Evolutionary conservation across 2,888 invertebrate genomes (phyloP), one percentile per base, ranked within the genome.

Genomic region (Meganola albula): DNA sequence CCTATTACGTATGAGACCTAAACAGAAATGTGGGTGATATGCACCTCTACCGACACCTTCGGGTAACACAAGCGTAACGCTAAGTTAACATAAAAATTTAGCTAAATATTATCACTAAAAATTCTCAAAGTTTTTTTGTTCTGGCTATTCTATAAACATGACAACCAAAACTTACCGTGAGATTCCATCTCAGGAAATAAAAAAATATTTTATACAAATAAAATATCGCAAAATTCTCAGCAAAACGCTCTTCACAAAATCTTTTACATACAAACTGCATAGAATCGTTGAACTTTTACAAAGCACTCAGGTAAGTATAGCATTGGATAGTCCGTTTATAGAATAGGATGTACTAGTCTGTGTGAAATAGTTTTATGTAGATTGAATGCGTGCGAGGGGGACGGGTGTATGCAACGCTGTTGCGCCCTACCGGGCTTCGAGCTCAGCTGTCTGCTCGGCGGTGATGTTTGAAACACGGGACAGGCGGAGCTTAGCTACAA

Each of bases 401-500:
- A 83, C 58, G 55, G 67, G 51, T 48, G 69, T 73, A 79, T 75
- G 74, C 73, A 68, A 60, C 65, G 71, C 71, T 54, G 69, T 72
- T 70, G 66, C 79, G 76, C 74, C 66, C 63, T 69, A 66, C 69
- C 68, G 73, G 76, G 79, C 82, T 79, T 78, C 74, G 72, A 74
- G 76, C 82, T 84, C 83, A 85, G 84, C 84, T 85, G 84, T 84
- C 84, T 80, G 75, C 76, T 65, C 73, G 63, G 79, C 84, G 80
- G 80, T 85, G 86, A 86, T 86, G 87, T 86, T 87, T 87, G 86
- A 86, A 87, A 87, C 87, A 79, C 83, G 78, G 86, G 87, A 87
- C 87, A 85, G 87, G 87, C 86, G 87, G 87, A 80, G 87, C 87
- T 84, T 84, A 85, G 83, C 86, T 77, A 86, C 87, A 87, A 87